phyloP scores from a whole-genome alignment of 2,113 vertebrate genomes.

The human region GRCh38 chr6:113493001-113493500 shows the following conservation, averaged over 20 bases:
- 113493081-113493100: background rate
- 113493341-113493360: background rate
- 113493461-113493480: background rate
- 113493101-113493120: constrained; percentile 16
- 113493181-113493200: background rate
- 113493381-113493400: background rate
- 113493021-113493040: background rate
- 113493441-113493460: background rate
- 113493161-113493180: background rate
- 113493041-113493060: background rate
- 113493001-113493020: background rate
- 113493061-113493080: background rate
- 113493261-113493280: background rate
- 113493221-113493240: background rate
- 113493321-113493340: background rate
- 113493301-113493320: background rate
- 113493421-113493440: background rate
- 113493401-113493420: background rate
- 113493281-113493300: background rate
- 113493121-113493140: background rate
- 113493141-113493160: background rate
- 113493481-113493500: constrained; percentile 20
- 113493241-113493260: background rate
- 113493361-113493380: background rate
- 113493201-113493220: background rate